Evolutionary conservation across 2,888 invertebrate genomes (phyloP).

Genomic region (Bursaphelenchus okinawaensis): DNA sequence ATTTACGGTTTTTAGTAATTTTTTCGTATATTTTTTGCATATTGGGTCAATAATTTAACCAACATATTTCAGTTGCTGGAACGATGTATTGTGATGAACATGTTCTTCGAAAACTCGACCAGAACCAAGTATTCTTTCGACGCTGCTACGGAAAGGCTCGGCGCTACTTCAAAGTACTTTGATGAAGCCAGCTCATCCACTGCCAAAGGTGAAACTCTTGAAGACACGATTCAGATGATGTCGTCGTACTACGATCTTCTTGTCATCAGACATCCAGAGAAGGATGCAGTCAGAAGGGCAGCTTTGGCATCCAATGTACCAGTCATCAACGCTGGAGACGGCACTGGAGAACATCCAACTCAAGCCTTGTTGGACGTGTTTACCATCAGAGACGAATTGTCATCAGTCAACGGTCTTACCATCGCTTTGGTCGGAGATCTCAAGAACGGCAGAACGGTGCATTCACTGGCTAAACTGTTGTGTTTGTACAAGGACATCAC

Average conservation of each 20-base stretch:
- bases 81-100: slow-evolving; percentile 88
- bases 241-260: slow-evolving; percentile 75
- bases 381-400: slow-evolving; percentile 92
- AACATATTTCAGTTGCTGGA: slow-evolving; percentile 47
- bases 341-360: slow-evolving; percentile 91
- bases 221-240: slow-evolving; percentile 63
- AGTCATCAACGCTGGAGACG: slow-evolving; percentile 95
- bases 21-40: background rate
- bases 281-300: slow-evolving; percentile 72
- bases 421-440: slow-evolving; percentile 97
- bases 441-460: slow-evolving; percentile 94
- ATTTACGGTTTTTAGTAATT: too few relatives aligned
- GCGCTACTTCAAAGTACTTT: slow-evolving; percentile 84
- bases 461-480: slow-evolving; percentile 85
- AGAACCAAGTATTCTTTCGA: slow-evolving; percentile 91
- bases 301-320: slow-evolving; percentile 37
- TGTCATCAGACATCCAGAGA: slow-evolving; percentile 85
- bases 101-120: slow-evolving; percentile 96
- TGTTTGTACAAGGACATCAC: slow-evolving; percentile 75
- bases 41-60: too few relatives aligned
- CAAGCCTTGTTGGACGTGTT: slow-evolving; percentile 95
- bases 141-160: slow-evolving; percentile 90
- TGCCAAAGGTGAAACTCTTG: slow-evolving; percentile 90
- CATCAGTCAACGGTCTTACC: slow-evolving; percentile 91
- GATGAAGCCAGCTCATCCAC: slow-evolving; percentile 74